Percentiles rank a stretch among this genome's conserved stretches.
phyloP scores from a whole-genome alignment of 2,113 vertebrate genomes.

The Pygoscelis antarcticus region DNA sequence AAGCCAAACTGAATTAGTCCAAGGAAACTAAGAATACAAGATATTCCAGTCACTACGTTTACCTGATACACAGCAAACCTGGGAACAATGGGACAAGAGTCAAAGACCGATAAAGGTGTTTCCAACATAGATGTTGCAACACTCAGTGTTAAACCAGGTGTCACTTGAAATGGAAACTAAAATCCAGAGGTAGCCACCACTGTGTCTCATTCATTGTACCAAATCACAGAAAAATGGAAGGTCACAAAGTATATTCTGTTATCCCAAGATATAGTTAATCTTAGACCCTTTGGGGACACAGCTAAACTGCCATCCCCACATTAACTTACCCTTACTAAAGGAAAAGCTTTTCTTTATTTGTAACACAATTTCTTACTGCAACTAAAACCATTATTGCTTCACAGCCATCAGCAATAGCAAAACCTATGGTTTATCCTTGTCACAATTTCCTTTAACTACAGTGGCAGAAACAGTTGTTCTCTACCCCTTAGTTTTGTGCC shows the following conservation, averaged over 20 bases:
- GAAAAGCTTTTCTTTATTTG: neutral
- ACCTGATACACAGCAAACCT: neutral
- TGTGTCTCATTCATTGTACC: neutral
- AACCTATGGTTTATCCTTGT: neutral
- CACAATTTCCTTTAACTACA: neutral
- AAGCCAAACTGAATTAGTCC: neutral
- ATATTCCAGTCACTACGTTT: neutral
- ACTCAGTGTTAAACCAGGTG: accelerated
- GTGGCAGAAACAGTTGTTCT: neutral
- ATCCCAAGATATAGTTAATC: neutral
- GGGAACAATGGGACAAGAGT: neutral
- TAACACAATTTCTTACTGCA: neutral
- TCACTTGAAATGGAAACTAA: neutral
- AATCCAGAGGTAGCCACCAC: neutral
- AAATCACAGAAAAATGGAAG: neutral
- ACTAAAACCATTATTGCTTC: neutral
- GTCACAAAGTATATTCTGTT: neutral
- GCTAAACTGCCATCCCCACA: neutral
- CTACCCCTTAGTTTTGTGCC: neutral
- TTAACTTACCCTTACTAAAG: neutral
- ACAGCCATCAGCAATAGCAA: neutral
- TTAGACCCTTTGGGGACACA: accelerated
- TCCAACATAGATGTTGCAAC: neutral
- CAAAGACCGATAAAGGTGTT: neutral
- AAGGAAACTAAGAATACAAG: neutral